Base-by-base conservation (phyloP, 2,797 vertebrate genomes). In the Menidia menidia region DNA sequence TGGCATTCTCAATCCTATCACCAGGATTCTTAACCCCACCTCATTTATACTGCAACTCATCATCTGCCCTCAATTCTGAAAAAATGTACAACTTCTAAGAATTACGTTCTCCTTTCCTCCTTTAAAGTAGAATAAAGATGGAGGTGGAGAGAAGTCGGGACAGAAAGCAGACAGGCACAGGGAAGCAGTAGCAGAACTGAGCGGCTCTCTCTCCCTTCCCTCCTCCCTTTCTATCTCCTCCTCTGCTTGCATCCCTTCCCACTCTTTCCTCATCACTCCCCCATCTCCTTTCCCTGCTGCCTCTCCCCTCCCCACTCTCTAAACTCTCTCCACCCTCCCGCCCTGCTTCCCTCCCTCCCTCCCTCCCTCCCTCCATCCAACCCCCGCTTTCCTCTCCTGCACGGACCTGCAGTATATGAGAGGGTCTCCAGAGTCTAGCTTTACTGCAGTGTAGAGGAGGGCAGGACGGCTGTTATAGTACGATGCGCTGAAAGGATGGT, bases 401-500 rank as follows among this genome's bases (percentile, higher is more conserved):
- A 82, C 71, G 54, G 86, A 88, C 87, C 88, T 89, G 91, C 91
- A 78, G 91, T 91, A 89, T 85, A 89, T 83, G 86, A 81, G 85
- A 76, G 88, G 77, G 88, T 93, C 91, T 94, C 92, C 90, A 78
- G 92, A 90, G 92, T 92, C 84, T 88, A 70, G 90, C 89, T 92
- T 85, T 88, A 93, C 91, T 93, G 93, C 93, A 93, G 93, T 90
- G 86, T 86, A 90, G 86, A 89, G 78, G 91, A 92, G 83, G 83
- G 89, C 84, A 88, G 89, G 81, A 73, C 83, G 60, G 79, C 89
- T 83, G 88, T 75, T 86, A 69, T 68, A 86, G 82, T 90, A 82
- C 83, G 55, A 92, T 94, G 92, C 79, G 66, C 73, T 94, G 91
- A 94, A 55, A 94, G 87, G 89, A 94, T 95, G 94, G 93, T 94